These are phyloP conservation scores for Mus musculus DNA, from an alignment of 2,113 vertebrate genomes.

Conservation along the genomic window GRCm39 chr17:24483001-24483500, in stretches of 20 bases:
- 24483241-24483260: slow-evolving; percentile 26
- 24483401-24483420: neutral
- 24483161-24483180: neutral
- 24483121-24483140: neutral
- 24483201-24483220: neutral
- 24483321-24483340: neutral
- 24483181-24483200: neutral
- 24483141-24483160: neutral
- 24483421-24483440: slow-evolving; percentile 63
- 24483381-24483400: neutral
- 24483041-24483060: too few species aligned
- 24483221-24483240: neutral
- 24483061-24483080: too few species aligned
- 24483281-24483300: neutral
- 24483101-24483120: too few species aligned
- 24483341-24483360: neutral
- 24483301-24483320: neutral
- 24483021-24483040: too few species aligned
- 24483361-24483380: neutral
- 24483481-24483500: slow-evolving; percentile 31
- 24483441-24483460: slow-evolving; percentile 68
- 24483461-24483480: slow-evolving; percentile 50
- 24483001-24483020: too few species aligned
- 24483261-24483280: neutral
- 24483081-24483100: neutral